Conservation (phyloP, 2,888 invertebrate species). For the Dusona sp. region DNA sequence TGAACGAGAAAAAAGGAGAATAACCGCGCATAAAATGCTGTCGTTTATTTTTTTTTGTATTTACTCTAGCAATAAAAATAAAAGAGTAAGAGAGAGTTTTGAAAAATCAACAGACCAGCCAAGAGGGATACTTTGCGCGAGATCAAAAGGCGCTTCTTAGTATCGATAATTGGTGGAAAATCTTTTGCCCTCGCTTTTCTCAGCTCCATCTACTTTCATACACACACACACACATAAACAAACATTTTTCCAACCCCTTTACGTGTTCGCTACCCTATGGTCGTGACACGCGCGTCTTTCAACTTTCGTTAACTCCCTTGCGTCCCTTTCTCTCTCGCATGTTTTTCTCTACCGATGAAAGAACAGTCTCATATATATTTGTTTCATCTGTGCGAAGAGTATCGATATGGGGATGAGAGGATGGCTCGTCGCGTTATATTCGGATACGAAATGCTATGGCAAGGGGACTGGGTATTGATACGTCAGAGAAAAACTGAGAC, state of each 20-base stretch:
- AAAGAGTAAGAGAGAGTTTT: constrained; percentile 73
- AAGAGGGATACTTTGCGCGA: constrained; percentile 68
- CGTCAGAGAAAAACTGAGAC: constrained; percentile 45
- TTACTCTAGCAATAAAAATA: constrained; percentile 77
- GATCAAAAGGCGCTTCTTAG: constrained; percentile 80
- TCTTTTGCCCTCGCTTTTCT: constrained; percentile 75
- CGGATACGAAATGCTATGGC: constrained; percentile 32
- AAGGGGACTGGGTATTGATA: constrained; percentile 17
- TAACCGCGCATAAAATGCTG: constrained; percentile 9
- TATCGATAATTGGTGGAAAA: constrained; percentile 84
- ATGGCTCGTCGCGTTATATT: constrained; percentile 25
- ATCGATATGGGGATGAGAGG: constrained; percentile 47
- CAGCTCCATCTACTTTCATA: constrained; percentile 46
- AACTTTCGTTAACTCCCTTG: constrained; percentile 73
- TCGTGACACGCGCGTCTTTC: constrained; percentile 74
- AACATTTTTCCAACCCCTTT: constrained; percentile 47
- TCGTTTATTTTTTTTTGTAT: constrained; percentile 67
- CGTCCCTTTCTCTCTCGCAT: constrained; percentile 64
- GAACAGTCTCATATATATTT: constrained; percentile 77
- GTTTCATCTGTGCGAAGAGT: constrained; percentile 74
- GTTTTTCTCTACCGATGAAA: constrained; percentile 67
- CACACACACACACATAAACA: constrained; percentile 17
- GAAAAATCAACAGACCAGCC: constrained; percentile 81
- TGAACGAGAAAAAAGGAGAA: constrained; percentile 8
- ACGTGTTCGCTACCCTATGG: constrained; percentile 57